phyloP scores from a whole-genome alignment of 2,888 invertebrate species.

The Gasteruption jaculator region DNA sequence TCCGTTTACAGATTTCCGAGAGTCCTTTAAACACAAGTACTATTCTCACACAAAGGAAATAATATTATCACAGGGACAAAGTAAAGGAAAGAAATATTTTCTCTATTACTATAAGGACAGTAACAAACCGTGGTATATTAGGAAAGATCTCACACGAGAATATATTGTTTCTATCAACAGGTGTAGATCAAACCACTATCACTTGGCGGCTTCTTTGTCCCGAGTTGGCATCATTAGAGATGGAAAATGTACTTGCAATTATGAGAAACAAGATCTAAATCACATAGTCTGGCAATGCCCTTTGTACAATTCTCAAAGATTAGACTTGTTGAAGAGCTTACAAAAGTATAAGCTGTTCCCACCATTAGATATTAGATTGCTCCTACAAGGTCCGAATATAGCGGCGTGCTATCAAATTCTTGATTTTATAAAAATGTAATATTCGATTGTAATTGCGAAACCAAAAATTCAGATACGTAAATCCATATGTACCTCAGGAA shows the following conservation, averaged over 20 bases:
- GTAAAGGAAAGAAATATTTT: neutral
- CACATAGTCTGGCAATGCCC: neutral
- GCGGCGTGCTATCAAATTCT: too few species aligned
- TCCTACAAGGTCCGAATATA: too few species aligned
- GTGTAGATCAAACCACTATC: constrained; percentile 2
- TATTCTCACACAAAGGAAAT: neutral
- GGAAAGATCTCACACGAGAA: neutral
- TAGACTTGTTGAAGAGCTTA: neutral
- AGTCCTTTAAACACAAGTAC: neutral
- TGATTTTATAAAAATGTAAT: too few species aligned
- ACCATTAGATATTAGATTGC: too few species aligned
- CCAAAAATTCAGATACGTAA: too few species aligned
- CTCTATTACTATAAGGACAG: neutral
- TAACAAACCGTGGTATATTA: neutral
- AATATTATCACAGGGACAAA: neutral
- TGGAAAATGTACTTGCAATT: neutral
- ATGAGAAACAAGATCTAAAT: neutral
- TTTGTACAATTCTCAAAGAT: neutral
- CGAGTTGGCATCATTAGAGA: neutral
- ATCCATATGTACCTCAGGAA: too few species aligned
- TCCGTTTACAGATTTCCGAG: neutral
- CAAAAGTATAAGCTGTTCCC: too few species aligned
- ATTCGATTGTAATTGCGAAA: too few species aligned
- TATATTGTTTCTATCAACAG: neutral
- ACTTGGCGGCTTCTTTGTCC: neutral